These are phyloP conservation scores for Eumerus sabulonum DNA, from an alignment of 2,888 invertebrate genomes.

Conservation along the genomic window DNA sequence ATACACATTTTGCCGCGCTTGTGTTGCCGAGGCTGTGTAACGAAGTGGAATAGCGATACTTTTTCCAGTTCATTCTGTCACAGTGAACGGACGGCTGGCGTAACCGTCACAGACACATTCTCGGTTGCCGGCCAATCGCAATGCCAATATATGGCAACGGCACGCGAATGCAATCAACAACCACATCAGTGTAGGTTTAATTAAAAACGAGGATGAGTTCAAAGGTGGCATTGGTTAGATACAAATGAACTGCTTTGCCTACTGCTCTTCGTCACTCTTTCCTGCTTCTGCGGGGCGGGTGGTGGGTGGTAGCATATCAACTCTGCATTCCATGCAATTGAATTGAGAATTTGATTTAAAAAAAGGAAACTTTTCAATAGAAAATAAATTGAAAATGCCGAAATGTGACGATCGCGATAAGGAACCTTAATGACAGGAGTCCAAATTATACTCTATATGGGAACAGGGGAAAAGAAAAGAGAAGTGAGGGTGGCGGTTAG, in stretches of 20 bases:
- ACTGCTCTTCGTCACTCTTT: conserved; percentile 16
- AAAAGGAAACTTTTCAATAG: conserved; percentile 12
- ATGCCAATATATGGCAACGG: conserved; percentile 70
- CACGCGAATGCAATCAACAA: conserved; percentile 67
- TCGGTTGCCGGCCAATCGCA: conserved; percentile 76
- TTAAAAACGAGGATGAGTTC: conserved; percentile 52
- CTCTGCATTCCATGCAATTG: no score
- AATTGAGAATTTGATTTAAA: conserved; percentile 9
- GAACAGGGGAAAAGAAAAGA: neutral
- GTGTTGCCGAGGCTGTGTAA: conserved; percentile 38
- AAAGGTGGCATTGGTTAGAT: conserved; percentile 65
- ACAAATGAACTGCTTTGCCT: conserved; percentile 22
- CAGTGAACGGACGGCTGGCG: conserved; percentile 61
- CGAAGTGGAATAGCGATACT: conserved; percentile 66
- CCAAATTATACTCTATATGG: neutral
- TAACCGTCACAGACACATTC: conserved; percentile 68
- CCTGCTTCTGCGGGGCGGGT: no score
- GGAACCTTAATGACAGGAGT: conserved; percentile 25
- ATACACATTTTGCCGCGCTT: neutral
- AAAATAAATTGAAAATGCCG: conserved; percentile 49
- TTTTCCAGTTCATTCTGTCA: conserved; percentile 67
- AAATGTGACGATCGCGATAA: conserved; percentile 47
- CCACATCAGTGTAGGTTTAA: conserved; percentile 62
- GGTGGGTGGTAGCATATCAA: conserved; percentile 10
- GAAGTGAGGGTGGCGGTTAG: neutral